Evolutionary conservation across 2,888 invertebrate species (phyloP).

Genomic region (Sphaerophoria taeniata): DNA sequence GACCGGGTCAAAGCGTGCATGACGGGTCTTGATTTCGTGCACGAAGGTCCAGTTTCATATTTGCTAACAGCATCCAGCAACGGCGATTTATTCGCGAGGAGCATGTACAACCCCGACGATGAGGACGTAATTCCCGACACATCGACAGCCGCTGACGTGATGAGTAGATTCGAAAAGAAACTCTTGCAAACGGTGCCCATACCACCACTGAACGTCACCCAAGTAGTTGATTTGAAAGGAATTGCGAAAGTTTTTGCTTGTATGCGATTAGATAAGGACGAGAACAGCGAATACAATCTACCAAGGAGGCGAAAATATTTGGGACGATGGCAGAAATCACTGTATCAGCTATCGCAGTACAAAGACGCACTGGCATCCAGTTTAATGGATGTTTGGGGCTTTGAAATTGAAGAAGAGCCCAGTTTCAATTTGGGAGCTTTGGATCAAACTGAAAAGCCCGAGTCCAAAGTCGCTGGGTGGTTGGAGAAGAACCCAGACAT

Average conservation of each 20-base stretch:
- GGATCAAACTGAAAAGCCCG: neutral
- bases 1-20: constrained; percentile 78
- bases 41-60: constrained; percentile 74
- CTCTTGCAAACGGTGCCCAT: constrained; percentile 66
- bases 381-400: constrained; percentile 77
- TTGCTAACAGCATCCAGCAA: constrained; percentile 78
- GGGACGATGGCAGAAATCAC: constrained; percentile 78
- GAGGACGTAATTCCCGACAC: constrained; percentile 73
- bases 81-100: constrained; percentile 78
- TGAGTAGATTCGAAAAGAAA: constrained; percentile 75
- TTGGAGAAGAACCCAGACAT: constrained; percentile 20
- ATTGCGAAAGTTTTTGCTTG: constrained; percentile 77
- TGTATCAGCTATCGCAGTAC: constrained; percentile 74
- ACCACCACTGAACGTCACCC: constrained; percentile 75
- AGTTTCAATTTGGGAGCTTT: constrained; percentile 29
- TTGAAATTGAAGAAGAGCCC: constrained; percentile 74
- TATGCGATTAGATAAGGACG: constrained; percentile 51
- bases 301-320: constrained; percentile 38
- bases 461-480: constrained; percentile 50
- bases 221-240: constrained; percentile 73
- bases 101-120: neutral
- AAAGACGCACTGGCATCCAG: constrained; percentile 77
- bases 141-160: constrained; percentile 73
- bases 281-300: constrained; percentile 36
- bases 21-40: constrained; percentile 78